These are phyloP conservation scores for Spinibarbus caldwelli DNA, from an alignment of 2,797 vertebrate species.

Conservation along the genomic window DNA sequence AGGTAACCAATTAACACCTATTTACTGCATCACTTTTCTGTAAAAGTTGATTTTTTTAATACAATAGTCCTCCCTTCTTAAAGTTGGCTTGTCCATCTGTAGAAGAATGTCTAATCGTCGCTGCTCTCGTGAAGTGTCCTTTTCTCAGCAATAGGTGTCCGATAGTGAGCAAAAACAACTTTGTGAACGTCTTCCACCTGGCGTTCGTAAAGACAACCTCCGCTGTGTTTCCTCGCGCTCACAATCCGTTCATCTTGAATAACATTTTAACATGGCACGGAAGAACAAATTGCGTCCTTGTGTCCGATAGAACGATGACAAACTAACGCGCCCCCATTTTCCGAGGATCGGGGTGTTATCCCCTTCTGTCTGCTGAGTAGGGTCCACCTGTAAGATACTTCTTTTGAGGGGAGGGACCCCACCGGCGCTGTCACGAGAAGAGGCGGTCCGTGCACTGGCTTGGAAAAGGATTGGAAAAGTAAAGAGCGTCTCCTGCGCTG, in stretches of 20 bases:
- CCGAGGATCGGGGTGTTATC: slow-evolving; percentile 35
- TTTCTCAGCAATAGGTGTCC: slow-evolving; percentile 30
- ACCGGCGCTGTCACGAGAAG: slow-evolving; percentile 66
- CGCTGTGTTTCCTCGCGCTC: neutral
- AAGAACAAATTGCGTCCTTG: slow-evolving; percentile 34
- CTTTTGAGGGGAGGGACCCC: slow-evolving; percentile 70
- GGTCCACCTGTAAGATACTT: slow-evolving; percentile 67
- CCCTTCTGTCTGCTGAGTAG: slow-evolving; percentile 47
- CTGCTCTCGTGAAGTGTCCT: slow-evolving; percentile 6
- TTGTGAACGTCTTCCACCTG: slow-evolving; percentile 21
- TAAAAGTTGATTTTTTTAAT: neutral
- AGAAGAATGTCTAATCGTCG: neutral
- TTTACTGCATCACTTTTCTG: neutral
- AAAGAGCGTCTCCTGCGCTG: slow-evolving; percentile 70
- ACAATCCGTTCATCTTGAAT: slow-evolving; percentile 47
- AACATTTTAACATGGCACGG: slow-evolving; percentile 3
- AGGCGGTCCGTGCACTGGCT: slow-evolving; percentile 74
- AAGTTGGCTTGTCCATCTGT: slow-evolving; percentile 20
- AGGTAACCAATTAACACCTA: neutral
- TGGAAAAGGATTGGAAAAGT: slow-evolving; percentile 87
- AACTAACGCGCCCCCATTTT: slow-evolving; percentile 48
- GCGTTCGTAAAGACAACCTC: neutral
- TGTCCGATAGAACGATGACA: slow-evolving; percentile 36
- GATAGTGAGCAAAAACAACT: slow-evolving; percentile 12
- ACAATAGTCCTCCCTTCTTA: neutral